Conservation (phyloP, 1,140 invertebrate species). For the Bicyclus anynana region DNA sequence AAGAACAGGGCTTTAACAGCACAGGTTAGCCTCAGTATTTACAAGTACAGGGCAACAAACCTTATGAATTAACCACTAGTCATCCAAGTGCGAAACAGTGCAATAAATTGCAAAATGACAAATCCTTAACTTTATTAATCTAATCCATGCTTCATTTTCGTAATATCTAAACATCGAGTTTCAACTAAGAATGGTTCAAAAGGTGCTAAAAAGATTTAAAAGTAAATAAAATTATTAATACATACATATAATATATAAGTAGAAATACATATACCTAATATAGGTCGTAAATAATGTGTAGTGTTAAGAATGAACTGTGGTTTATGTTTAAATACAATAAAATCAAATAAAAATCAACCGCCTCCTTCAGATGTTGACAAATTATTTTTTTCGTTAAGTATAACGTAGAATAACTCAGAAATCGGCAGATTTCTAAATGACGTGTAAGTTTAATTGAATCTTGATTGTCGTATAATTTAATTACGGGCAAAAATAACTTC, state of each 20-base stretch:
- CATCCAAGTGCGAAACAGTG: constrained; percentile 25
- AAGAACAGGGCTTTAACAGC: constrained; percentile 21
- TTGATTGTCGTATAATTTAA: too few relatives aligned
- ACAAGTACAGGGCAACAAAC: constrained; percentile 25
- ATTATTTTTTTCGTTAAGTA: too few relatives aligned
- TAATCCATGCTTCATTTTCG: constrained; percentile 21
- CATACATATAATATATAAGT: not conserved
- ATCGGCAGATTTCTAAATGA: too few relatives aligned
- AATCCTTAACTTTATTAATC: constrained; percentile 16
- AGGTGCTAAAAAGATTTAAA: not conserved
- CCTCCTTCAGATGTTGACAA: too few relatives aligned
- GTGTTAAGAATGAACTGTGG: too few relatives aligned
- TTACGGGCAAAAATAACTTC: too few relatives aligned
- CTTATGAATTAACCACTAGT: constrained; percentile 18
- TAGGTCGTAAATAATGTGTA: too few relatives aligned
- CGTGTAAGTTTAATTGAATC: too few relatives aligned
- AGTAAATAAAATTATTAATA: not conserved
- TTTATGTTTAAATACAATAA: not conserved
- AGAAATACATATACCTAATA: not conserved
- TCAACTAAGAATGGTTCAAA: not conserved
- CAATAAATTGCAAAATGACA: constrained; percentile 18
- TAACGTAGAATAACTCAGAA: too few relatives aligned
- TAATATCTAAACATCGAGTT: not conserved
- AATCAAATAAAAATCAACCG: too few relatives aligned
- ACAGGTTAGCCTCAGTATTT: too few relatives aligned